Evolutionary conservation across 2,888 invertebrate species (phyloP).

Genomic region (Melolontha melolontha): DNA sequence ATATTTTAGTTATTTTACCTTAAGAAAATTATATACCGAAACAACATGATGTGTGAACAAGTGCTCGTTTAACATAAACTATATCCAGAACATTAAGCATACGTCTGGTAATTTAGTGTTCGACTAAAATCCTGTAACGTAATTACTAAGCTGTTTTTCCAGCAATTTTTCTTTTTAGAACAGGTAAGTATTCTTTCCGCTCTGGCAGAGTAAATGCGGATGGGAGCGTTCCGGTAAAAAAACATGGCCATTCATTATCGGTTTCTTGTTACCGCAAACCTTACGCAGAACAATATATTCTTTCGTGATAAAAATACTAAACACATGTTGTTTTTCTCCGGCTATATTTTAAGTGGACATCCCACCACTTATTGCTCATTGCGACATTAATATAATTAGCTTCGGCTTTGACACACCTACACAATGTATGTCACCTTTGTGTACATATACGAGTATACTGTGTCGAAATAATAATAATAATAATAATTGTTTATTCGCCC

Average conservation of each 20-base stretch:
- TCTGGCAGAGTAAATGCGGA: slow-evolving; percentile 14
- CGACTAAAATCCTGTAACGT: slow-evolving; percentile 31
- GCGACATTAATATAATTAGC: too few species aligned
- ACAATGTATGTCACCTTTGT: too few species aligned
- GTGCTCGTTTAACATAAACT: slow-evolving; percentile 4
- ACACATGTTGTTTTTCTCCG: slow-evolving; percentile 28
- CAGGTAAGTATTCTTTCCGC: slow-evolving; percentile 35
- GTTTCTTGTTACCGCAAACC: slow-evolving; percentile 33
- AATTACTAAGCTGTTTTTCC: slow-evolving; percentile 41
- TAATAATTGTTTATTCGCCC: too few species aligned
- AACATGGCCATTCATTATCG: slow-evolving; percentile 35
- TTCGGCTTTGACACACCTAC: too few species aligned
- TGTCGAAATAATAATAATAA: too few species aligned
- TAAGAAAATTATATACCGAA: background rate
- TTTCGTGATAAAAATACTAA: slow-evolving; percentile 32
- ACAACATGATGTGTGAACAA: background rate
- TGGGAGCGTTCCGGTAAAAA: slow-evolving; percentile 16
- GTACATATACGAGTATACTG: too few species aligned
- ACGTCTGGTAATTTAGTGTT: slow-evolving; percentile 31
- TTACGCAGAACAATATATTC: slow-evolving; percentile 19
- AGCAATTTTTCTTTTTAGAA: slow-evolving; percentile 39
- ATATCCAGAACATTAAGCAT: slow-evolving; percentile 31
- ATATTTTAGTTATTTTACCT: too few species aligned
- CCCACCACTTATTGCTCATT: too few species aligned
- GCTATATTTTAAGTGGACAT: slow-evolving; percentile 18